phyloP scores from a whole-genome alignment of 2,888 invertebrate species.

The Andrena marginata region DNA sequence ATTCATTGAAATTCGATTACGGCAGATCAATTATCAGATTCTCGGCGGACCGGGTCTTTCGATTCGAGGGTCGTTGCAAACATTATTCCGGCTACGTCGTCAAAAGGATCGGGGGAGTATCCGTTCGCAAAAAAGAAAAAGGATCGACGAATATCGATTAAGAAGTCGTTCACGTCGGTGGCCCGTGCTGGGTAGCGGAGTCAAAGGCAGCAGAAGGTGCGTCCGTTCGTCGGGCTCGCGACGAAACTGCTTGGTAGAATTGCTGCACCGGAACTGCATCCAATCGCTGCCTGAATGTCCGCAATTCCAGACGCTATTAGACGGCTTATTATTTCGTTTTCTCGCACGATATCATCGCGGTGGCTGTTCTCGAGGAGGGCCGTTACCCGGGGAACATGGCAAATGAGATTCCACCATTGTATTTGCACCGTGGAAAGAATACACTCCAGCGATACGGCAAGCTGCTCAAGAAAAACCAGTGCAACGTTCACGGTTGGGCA shows the following conservation, averaged over 20 bases:
- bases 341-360: conserved; percentile 71
- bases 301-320: conserved; percentile 79
- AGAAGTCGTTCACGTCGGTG: conserved; percentile 74
- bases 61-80: conserved; percentile 2
- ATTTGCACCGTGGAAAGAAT: conserved; percentile 54
- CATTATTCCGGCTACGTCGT: conserved; percentile 50
- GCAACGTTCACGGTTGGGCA: conserved; percentile 18
- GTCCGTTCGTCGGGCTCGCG: conserved; percentile 35
- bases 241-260: conserved; percentile 70
- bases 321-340: conserved; percentile 82
- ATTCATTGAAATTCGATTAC: conserved; percentile 2
- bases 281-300: conserved; percentile 80
- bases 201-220: conserved; percentile 48
- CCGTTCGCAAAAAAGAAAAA: conserved; percentile 40
- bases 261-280: conserved; percentile 76
- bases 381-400: conserved; percentile 62
- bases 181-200: conserved; percentile 59
- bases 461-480: conserved; percentile 44
- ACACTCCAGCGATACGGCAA: conserved; percentile 59
- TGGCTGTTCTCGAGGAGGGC: conserved; percentile 64
- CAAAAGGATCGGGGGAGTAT: conserved; percentile 32
- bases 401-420: conserved; percentile 63
- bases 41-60: conserved; percentile 17
- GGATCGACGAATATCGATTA: conserved; percentile 77
- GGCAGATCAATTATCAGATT: conserved; percentile 30